Conservation (phyloP, 2,113 vertebrate genomes). For the Spea multiplicata region DNA sequence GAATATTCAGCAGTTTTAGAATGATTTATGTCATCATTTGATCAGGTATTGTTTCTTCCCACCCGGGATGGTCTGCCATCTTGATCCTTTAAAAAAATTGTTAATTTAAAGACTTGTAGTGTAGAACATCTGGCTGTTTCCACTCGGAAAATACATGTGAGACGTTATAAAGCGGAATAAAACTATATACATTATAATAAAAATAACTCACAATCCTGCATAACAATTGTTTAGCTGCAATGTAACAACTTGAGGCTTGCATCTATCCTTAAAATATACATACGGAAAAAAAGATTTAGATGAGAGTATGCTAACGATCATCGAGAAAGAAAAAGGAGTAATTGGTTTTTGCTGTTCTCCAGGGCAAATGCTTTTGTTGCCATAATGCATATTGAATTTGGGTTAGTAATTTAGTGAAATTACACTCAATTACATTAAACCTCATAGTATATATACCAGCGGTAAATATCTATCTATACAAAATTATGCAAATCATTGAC, state of each 20-base stretch:
- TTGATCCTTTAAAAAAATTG: conserved; percentile 5
- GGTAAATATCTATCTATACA: too few relatives aligned
- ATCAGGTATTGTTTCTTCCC: background rate
- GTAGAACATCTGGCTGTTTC: background rate
- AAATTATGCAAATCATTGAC: too few relatives aligned
- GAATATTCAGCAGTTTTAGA: conserved; percentile 16
- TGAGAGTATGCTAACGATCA: background rate
- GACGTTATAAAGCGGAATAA: background rate
- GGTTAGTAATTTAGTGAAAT: conserved; percentile 1
- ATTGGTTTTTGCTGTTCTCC: background rate
- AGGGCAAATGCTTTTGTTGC: background rate
- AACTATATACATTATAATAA: background rate
- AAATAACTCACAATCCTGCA: background rate
- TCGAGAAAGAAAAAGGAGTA: background rate
- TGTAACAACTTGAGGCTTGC: background rate
- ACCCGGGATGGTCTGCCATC: background rate
- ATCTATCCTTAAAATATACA: background rate
- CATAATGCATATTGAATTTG: conserved; percentile 4
- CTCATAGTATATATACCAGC: too few relatives aligned
- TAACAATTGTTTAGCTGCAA: background rate
- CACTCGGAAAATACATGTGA: background rate
- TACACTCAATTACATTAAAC: background rate
- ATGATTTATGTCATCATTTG: conserved; percentile 17
- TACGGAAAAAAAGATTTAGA: background rate
- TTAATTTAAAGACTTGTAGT: conserved; percentile 9